Base-by-base conservation (phyloP, 2,113 vertebrate genomes). In the Arvicanthis niloticus region DNA sequence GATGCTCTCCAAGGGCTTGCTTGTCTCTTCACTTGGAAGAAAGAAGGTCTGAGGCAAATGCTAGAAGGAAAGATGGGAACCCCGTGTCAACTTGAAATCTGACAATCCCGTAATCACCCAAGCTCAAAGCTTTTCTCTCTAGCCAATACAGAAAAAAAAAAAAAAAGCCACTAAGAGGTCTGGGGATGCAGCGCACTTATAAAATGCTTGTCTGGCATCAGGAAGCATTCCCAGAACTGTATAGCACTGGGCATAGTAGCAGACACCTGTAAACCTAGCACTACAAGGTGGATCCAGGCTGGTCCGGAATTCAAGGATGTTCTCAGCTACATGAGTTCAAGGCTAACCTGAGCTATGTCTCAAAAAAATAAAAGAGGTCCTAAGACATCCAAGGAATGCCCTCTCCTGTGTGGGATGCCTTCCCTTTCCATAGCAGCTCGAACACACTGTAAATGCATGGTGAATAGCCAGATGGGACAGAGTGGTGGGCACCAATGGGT, bases 391-490 rank as follows among this genome's bases (percentile, higher is more conserved):
- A 81, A 16, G 37, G 24, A 62, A 34, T 29, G 42, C 10, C 42
- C 85, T 68, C 60, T 84, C 81, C 90, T 5, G 3, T 62, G 26
- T 77, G 40, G 15, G 7, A 31, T 62, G 3, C 40, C 31, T 65
- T 81, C 5, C 29, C 40, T 45, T 4, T 62, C 15, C n/a, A 82
- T 45, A 37, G 58, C 0, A 0, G 29, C 3, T 2, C 6, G 19
- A 31, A n/a, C n/a, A n/a, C 45, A 62, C 31, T 13, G 22, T 67
- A 37, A 53, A 6, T 37, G 37, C 2, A 3, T 37, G 24, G 5
- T 11, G n/a, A 65, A 21, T 1, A 0, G 1, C 8, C 37, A 48
- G 5, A 0, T 3, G 3, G 7, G 85, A 24, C 12, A 48, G 75
- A 29, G 40, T 65, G 82, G 17, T 1, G 2, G 45, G 12, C 45